A percentile compares a stretch with the other conserved stretches of the same genome.
Evolutionary conservation across 2,113 vertebrate genomes (phyloP).

Genomic region (Vidua chalybeata): DNA sequence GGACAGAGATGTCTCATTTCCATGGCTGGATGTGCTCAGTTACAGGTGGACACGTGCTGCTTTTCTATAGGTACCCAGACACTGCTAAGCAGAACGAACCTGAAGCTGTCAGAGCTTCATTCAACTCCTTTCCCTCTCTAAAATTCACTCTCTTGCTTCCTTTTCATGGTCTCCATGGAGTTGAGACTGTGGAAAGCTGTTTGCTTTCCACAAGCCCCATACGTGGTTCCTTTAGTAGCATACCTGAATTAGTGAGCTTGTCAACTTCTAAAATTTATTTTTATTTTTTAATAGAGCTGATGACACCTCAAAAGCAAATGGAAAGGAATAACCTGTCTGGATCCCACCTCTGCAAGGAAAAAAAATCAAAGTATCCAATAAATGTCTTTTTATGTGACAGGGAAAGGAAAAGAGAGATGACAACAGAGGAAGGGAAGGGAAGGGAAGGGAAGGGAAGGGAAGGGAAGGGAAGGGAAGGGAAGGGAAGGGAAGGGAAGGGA

Average conservation of each 20-base stretch:
- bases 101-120: background rate
- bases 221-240: background rate
- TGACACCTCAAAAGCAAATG: background rate
- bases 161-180: background rate
- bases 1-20: background rate
- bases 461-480: background rate
- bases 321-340: background rate
- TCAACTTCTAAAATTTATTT: too few relatives aligned
- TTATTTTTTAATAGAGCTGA: background rate
- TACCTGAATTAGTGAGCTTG: background rate
- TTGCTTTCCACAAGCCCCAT: background rate
- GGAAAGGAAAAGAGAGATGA: background rate
- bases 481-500: too few relatives aligned
- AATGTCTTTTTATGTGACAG: background rate
- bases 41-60: accelerated
- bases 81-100: background rate
- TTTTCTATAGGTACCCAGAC: background rate
- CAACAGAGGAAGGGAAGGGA: too few relatives aligned
- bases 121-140: background rate
- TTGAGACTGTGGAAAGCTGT: background rate
- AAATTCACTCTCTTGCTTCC: background rate
- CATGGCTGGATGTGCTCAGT: background rate
- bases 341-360: background rate
- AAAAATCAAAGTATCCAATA: background rate
- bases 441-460: background rate